These are phyloP conservation scores for Cyprinodon variegatus DNA, from an alignment of 2,113 vertebrate genomes.

Conservation along the genomic window DNA sequence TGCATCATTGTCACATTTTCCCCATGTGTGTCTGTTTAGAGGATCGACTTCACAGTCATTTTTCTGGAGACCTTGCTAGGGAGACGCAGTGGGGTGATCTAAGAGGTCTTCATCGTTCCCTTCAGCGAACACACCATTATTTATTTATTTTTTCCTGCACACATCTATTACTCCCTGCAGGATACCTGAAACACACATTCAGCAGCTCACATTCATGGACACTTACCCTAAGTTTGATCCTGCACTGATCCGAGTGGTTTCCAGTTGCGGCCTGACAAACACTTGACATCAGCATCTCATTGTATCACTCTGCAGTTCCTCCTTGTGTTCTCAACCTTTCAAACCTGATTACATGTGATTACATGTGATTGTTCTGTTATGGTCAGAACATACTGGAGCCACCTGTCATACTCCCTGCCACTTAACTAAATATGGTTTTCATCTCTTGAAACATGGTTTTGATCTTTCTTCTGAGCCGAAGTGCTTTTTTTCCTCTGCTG, in stretches of 20 bases:
- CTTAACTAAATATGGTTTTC: slow-evolving; percentile 68
- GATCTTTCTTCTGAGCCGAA: slow-evolving; percentile 35
- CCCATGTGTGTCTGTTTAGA: slow-evolving; percentile 2
- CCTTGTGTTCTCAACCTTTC: slow-evolving; percentile 56
- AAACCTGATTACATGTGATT: slow-evolving; percentile 66
- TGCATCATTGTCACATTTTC: slow-evolving; percentile 27
- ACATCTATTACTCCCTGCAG: not conserved
- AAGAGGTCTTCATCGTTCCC: slow-evolving; percentile 23
- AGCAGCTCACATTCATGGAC: slow-evolving; percentile 14
- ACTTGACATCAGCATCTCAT: slow-evolving; percentile 63
- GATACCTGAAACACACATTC: slow-evolving; percentile 18
- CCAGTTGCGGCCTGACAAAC: slow-evolving; percentile 43
- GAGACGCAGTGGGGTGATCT: slow-evolving; percentile 15
- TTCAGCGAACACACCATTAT: not conserved
- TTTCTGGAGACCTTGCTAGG: slow-evolving; percentile 32
- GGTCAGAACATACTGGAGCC: slow-evolving; percentile 38
- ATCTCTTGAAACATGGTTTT: slow-evolving; percentile 54
- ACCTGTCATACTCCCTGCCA: slow-evolving; percentile 54
- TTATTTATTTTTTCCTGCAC: not conserved
- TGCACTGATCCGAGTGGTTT: slow-evolving; percentile 6
- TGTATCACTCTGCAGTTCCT: slow-evolving; percentile 43
- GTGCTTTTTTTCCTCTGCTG: slow-evolving; percentile 30
- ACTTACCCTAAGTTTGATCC: slow-evolving; percentile 32
- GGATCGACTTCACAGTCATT: not conserved
- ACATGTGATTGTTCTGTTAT: slow-evolving; percentile 59